Evolutionary conservation across 2,888 invertebrate genomes (phyloP), one percentile per base, ranked within the genome.

Genomic region (Chrysolina haemoptera): DNA sequence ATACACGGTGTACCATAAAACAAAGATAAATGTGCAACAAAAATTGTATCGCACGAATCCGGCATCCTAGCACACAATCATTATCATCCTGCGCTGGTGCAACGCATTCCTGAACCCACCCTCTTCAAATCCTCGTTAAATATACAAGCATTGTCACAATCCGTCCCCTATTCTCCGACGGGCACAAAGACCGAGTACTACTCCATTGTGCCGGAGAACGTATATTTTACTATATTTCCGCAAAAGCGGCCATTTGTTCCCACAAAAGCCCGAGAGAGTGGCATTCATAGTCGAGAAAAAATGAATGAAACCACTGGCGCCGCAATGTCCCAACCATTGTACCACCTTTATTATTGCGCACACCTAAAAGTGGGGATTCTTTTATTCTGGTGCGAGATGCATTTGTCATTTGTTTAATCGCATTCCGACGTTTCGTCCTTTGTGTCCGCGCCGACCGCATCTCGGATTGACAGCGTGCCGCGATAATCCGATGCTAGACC

Each of bases 251-350:
- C 48, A 69, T 69, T 62, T 62, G 62, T 69, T 69, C 46, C 69
- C 50, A 53, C 40, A 53, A 67, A 67, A 53, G 67, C 53, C 50
- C 67, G 67, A 53, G 67, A 66, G 48, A 53, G 53, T 50, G 20
- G 50, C 50, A 53, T 35, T 40, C 40, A 67, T 67, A 16, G 40
- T 18, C 20, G 35, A 67, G 41, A 70, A 80, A 79, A 77, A 77
- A 75, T 82, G 82, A 82, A 82, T 81, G 82, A 79, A 82, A 69
- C 74, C 59, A 74, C 78, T 82, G 83, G 83, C 83, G 83, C 83
- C 83, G 80, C 65, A 62, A 63, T 78, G 81, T 80, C 81, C 80
- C 70, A 64, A 64, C 65, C 76, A 74, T 59, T 59, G 78, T 79
- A 55, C 71, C 68, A 71, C 74, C 70, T 70, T 70, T 66, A 71